phyloP scores from a whole-genome alignment of 2,797 vertebrate genomes.

The Diglossa cyanea region DNA sequence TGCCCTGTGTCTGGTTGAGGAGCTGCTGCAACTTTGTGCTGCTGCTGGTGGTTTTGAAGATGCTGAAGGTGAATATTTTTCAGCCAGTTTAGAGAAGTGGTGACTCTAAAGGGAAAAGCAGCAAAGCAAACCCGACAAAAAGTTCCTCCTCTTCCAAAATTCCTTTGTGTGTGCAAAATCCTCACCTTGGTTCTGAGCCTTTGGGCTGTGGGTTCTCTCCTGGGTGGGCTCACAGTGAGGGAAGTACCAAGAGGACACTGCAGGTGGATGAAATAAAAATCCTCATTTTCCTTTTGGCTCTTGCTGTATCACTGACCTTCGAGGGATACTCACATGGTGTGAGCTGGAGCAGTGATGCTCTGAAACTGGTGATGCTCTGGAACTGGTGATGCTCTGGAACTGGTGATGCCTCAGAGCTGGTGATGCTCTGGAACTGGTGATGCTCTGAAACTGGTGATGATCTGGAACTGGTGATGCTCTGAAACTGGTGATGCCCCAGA shows the following conservation, averaged over 20 bases:
- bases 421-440: too few species aligned
- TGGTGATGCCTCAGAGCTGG: too few species aligned
- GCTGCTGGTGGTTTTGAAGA: background rate
- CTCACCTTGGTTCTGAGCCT: rapidly evolving
- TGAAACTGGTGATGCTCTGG: rapidly evolving
- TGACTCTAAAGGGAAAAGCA: background rate
- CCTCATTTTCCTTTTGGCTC: background rate
- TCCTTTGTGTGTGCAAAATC: rapidly evolving
- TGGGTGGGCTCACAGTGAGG: background rate
- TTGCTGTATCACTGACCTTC: rapidly evolving
- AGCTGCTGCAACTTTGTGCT: background rate
- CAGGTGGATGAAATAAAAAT: background rate
- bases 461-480: too few species aligned
- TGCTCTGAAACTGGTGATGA: too few species aligned
- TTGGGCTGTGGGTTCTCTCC: background rate
- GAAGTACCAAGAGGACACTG: rapidly evolving
- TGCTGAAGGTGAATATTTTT: slow-evolving; percentile 7
- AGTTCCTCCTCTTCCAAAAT: background rate
- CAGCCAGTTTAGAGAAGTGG: background rate
- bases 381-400: rapidly evolving
- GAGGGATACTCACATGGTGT: background rate
- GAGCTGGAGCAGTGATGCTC: background rate
- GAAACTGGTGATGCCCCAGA: too few species aligned
- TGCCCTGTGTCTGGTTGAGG: background rate
- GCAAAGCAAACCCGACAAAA: background rate